These are phyloP conservation scores for Ladona fulva DNA, from an alignment of 1,140 invertebrate genomes.

Conservation along the genomic window DNA sequence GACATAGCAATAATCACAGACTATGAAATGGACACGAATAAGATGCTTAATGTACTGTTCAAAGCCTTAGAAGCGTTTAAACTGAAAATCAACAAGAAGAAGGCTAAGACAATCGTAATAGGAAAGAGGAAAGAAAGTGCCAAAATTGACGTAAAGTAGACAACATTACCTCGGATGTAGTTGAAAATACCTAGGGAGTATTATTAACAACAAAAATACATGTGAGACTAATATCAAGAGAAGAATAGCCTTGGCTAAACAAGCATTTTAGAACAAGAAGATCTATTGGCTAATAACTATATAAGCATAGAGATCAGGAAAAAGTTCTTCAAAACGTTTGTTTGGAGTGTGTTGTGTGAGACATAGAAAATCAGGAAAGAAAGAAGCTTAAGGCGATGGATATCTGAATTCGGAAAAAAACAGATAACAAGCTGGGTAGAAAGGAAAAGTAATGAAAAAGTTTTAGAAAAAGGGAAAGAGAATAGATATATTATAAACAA, in stretches of 20 bases:
- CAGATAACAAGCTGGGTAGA: background rate
- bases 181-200: background rate
- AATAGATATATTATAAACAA: background rate
- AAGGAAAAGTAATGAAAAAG: too few species aligned
- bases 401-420: background rate
- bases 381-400: background rate
- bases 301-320: background rate
- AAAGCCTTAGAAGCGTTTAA: slow-evolving; percentile 13
- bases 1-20: slow-evolving; percentile 17
- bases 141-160: background rate
- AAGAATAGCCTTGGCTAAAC: too few species aligned
- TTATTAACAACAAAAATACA: too few species aligned
- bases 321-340: background rate
- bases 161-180: background rate
- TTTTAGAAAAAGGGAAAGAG: background rate
- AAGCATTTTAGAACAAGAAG: too few species aligned
- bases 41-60: slow-evolving; percentile 15
- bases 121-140: slow-evolving; percentile 9
- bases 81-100: too few species aligned
- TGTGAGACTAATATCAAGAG: too few species aligned
- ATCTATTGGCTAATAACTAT: background rate
- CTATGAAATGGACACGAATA: slow-evolving; percentile 15
- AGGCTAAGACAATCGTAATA: slow-evolving; percentile 15
- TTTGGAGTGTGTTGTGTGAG: background rate
- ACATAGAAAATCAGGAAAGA: background rate